These are phyloP conservation scores for Gryllus longicercus DNA, from an alignment of 2,888 invertebrate genomes.

Conservation along the genomic window DNA sequence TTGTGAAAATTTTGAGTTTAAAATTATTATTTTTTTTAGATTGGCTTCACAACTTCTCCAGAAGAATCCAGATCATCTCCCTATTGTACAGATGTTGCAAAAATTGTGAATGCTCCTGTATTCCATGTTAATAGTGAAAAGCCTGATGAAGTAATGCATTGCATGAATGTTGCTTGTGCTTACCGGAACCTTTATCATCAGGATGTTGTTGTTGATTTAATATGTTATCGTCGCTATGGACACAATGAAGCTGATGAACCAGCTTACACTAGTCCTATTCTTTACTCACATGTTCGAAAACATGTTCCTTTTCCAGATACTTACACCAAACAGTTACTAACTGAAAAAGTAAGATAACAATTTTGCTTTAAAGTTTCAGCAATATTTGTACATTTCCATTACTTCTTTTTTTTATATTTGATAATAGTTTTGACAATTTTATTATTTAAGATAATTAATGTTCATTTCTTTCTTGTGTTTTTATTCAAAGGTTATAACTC, in stretches of 20 bases:
- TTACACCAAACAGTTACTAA: not conserved
- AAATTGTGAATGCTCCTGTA: conserved; percentile 5
- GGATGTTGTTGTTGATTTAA: not conserved
- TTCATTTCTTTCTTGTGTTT: not conserved
- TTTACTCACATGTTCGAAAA: not conserved
- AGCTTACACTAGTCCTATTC: not conserved
- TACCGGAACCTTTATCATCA: not conserved
- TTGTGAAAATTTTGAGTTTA: not conserved
- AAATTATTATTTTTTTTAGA: not conserved
- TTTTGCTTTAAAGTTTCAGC: not conserved
- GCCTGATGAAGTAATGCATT: conserved; percentile 18
- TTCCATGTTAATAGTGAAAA: conserved; percentile 23
- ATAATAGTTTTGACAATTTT: no score
- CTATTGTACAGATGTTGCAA: conserved; percentile 33
- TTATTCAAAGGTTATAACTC: not conserved
- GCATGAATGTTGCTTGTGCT: not conserved
- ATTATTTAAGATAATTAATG: no score
- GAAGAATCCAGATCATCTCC: not conserved
- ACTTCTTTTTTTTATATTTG: no score
- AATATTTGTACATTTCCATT: no score
- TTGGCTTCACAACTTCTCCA: conserved; percentile 1
- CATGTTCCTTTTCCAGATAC: not conserved
- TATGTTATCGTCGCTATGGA: not conserved
- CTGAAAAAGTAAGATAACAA: not conserved
- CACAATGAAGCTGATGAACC: not conserved